These are phyloP conservation scores for Dermochelys coriacea DNA, from an alignment of 2,797 vertebrate genomes.

Conservation along the genomic window DNA sequence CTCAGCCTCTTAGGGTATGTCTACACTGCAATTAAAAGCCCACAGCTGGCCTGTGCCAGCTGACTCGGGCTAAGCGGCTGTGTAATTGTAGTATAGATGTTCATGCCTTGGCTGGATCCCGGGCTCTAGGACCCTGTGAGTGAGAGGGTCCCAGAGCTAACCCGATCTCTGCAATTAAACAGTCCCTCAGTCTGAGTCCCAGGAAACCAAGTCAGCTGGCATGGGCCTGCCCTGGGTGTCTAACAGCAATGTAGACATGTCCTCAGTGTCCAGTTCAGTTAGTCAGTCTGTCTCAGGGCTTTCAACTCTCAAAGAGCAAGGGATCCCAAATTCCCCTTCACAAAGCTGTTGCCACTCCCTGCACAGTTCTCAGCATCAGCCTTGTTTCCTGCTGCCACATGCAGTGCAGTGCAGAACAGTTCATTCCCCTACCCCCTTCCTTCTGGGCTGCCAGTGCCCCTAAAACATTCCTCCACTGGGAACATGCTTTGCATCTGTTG, in stretches of 20 bases:
- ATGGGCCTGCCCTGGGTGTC: neutral
- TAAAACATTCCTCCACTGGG: neutral
- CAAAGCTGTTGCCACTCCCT: neutral
- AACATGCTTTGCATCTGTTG: neutral
- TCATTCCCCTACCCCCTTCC: neutral
- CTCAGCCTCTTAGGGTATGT: neutral
- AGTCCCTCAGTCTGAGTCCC: neutral
- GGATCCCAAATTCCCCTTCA: neutral
- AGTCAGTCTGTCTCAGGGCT: neutral
- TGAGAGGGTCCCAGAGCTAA: neutral
- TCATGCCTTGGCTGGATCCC: neutral
- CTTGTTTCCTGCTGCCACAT: neutral
- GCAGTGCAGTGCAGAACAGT: neutral
- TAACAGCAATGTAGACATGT: neutral
- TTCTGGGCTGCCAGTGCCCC: neutral
- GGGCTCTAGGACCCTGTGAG: neutral
- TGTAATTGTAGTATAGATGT: neutral
- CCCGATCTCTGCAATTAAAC: neutral
- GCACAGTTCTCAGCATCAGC: neutral
- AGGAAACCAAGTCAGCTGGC: neutral
- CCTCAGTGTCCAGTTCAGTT: neutral
- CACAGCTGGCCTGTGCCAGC: neutral
- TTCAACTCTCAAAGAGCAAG: neutral
- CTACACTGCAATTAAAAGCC: neutral
- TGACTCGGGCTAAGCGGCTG: neutral